A percentile compares a stretch with the other conserved stretches of the same genome.
These are phyloP conservation scores for Danionella cerebrum DNA, from an alignment of 2,113 vertebrate species.

Conservation along the genomic window DNA sequence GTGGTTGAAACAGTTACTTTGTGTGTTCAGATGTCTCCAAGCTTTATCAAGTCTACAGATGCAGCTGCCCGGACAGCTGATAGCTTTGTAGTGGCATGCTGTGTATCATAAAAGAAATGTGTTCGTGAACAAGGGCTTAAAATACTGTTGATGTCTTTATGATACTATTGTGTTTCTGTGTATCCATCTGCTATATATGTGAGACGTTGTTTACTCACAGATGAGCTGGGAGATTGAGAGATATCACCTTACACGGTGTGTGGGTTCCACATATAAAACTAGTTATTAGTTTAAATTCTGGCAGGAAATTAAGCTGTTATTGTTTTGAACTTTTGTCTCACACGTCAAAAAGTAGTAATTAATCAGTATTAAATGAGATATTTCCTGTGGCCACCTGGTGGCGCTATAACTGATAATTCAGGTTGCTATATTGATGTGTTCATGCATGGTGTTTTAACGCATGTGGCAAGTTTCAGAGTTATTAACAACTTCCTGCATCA, in stretches of 20 bases:
- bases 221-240: slow-evolving; percentile 20
- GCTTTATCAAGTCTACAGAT: slow-evolving; percentile 25
- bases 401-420: no score
- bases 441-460: no score
- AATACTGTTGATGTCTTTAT: slow-evolving; percentile 38
- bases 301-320: no score
- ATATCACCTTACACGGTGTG: slow-evolving; percentile 29
- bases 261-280: no score
- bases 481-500: no score
- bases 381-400: no score
- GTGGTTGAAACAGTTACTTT: slow-evolving; percentile 30
- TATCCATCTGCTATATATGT: slow-evolving; percentile 21
- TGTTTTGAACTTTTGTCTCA: no score
- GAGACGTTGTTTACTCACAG: background rate
- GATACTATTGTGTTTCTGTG: slow-evolving; percentile 7
- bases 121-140: slow-evolving; percentile 32
- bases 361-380: no score
- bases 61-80: slow-evolving; percentile 36
- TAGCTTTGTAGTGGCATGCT: slow-evolving; percentile 33
- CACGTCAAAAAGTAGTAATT: no score
- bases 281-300: no score
- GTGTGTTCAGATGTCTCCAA: slow-evolving; percentile 35
- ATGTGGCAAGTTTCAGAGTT: no score
- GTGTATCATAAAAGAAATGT: slow-evolving; percentile 30
- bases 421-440: no score